phyloP scores from a whole-genome alignment of 1,140 invertebrate species.

The Drosophila leontia region DNA sequence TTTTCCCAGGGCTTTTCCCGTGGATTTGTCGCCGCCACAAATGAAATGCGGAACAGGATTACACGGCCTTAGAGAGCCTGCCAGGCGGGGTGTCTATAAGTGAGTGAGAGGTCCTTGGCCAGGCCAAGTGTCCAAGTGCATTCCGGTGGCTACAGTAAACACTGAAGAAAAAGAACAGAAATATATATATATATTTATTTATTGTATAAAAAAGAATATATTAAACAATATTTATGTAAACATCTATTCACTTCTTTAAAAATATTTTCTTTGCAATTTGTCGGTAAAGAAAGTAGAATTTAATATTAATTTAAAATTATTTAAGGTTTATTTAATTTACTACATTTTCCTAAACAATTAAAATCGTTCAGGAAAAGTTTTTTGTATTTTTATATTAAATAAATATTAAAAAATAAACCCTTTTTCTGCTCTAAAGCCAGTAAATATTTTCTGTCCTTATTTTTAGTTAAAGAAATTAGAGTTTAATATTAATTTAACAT shows the following conservation, averaged over 20 bases:
- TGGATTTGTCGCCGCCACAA: slow-evolving; percentile 39
- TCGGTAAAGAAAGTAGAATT: neutral
- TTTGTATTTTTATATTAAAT: too few relatives aligned
- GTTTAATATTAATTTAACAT: too few relatives aligned
- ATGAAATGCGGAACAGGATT: slow-evolving; percentile 59
- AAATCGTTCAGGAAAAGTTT: too few relatives aligned
- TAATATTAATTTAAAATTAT: neutral
- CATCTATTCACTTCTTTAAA: too few relatives aligned
- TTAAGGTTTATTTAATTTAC: neutral
- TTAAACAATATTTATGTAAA: too few relatives aligned
- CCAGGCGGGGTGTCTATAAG: slow-evolving; percentile 33
- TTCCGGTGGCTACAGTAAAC: slow-evolving; percentile 8
- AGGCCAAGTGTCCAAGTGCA: slow-evolving; percentile 33
- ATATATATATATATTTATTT: neutral
- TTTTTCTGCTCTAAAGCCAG: too few relatives aligned
- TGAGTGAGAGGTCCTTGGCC: slow-evolving; percentile 37
- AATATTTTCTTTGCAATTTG: neutral
- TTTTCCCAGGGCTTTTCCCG: slow-evolving; percentile 18
- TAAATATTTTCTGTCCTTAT: too few relatives aligned
- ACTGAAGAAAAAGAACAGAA: neutral
- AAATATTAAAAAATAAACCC: too few relatives aligned
- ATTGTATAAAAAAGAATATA: too few relatives aligned
- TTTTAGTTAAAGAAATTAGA: too few relatives aligned
- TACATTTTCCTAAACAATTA: neutral
- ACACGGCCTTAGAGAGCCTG: slow-evolving; percentile 34